These are phyloP conservation scores for Meandrina meandrites DNA, from an alignment of 92 coral and sea anemone genomes.

Conservation along the genomic window DNA sequence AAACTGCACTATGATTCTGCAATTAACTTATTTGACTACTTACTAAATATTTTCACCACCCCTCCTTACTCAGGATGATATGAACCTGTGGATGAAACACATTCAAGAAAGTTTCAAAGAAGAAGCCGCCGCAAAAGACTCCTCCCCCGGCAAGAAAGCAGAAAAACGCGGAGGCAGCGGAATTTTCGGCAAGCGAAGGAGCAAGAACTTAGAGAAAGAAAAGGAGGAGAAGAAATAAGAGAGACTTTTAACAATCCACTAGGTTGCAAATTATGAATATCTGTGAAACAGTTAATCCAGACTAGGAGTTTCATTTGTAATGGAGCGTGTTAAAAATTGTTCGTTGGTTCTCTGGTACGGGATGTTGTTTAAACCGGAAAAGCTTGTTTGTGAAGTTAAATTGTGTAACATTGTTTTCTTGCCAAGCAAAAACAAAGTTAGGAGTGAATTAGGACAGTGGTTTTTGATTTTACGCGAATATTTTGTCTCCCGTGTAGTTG, in stretches of 20 bases:
- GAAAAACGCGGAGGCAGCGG: slow-evolving; percentile 71
- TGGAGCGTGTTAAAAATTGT: slow-evolving; percentile 35
- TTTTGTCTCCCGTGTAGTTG: slow-evolving; percentile 1
- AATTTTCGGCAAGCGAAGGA: slow-evolving; percentile 75
- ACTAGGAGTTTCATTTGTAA: slow-evolving; percentile 35
- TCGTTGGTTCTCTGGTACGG: slow-evolving; percentile 8
- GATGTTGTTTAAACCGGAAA: background rate
- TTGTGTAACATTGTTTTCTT: background rate
- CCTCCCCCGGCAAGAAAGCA: slow-evolving; percentile 81
- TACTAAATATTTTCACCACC: background rate
- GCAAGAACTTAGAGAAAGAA: slow-evolving; percentile 79
- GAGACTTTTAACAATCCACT: background rate
- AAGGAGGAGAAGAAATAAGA: slow-evolving; percentile 47
- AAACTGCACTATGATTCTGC: no score
- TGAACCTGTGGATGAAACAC: slow-evolving; percentile 91
- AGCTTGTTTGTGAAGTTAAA: slow-evolving; percentile 5
- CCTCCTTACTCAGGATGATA: slow-evolving; percentile 77
- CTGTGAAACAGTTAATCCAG: slow-evolving; percentile 35
- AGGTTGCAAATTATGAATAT: slow-evolving; percentile 33
- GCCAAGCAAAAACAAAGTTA: background rate
- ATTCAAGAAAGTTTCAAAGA: slow-evolving; percentile 68
- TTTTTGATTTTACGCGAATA: slow-evolving; percentile 1
- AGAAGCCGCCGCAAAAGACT: slow-evolving; percentile 56
- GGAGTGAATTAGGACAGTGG: slow-evolving; percentile 7
- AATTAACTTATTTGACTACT: no score